A percentile compares a stretch with the other conserved stretches of the same genome.
phyloP scores from a whole-genome alignment of 2,888 invertebrate genomes.

The Dicranocentrus wangi region DNA sequence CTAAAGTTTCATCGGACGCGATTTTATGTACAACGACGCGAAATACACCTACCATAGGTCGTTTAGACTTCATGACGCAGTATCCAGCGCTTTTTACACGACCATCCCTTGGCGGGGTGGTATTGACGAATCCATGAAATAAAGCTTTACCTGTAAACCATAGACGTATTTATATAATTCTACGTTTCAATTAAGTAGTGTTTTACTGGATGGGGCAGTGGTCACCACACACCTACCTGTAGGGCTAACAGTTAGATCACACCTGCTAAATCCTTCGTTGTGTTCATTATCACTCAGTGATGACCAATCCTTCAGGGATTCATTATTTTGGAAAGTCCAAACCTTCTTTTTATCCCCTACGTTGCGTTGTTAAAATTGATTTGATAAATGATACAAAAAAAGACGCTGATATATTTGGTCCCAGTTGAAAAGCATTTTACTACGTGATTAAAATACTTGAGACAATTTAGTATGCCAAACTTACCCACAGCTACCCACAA shows the following conservation, averaged over 20 bases:
- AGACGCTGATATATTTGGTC: slow-evolving; percentile 17
- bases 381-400: slow-evolving; percentile 67
- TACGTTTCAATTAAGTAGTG: too few species aligned
- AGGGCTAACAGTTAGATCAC: slow-evolving; percentile 80
- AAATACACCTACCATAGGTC: slow-evolving; percentile 80
- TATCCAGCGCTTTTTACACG: slow-evolving; percentile 85
- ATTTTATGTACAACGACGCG: background rate
- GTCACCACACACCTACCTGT: slow-evolving; percentile 76
- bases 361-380: too few species aligned
- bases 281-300: slow-evolving; percentile 87
- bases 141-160: slow-evolving; percentile 78
- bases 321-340: slow-evolving; percentile 82
- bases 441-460: background rate
- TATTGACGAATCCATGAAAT: slow-evolving; percentile 83
- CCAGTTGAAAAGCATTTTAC: too few species aligned
- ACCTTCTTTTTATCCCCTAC: slow-evolving; percentile 83
- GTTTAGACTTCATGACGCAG: slow-evolving; percentile 84
- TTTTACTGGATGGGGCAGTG: too few species aligned
- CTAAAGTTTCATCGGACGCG: background rate
- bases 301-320: slow-evolving; percentile 82
- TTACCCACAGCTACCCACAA: slow-evolving; percentile 51
- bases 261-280: slow-evolving; percentile 84
- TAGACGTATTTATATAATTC: too few species aligned
- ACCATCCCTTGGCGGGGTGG: slow-evolving; percentile 87
- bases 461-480: background rate